A percentile compares a stretch with the other conserved stretches of the same genome.
Conservation (phyloP, 2,113 vertebrate species). For the Alethe diademata region DNA sequence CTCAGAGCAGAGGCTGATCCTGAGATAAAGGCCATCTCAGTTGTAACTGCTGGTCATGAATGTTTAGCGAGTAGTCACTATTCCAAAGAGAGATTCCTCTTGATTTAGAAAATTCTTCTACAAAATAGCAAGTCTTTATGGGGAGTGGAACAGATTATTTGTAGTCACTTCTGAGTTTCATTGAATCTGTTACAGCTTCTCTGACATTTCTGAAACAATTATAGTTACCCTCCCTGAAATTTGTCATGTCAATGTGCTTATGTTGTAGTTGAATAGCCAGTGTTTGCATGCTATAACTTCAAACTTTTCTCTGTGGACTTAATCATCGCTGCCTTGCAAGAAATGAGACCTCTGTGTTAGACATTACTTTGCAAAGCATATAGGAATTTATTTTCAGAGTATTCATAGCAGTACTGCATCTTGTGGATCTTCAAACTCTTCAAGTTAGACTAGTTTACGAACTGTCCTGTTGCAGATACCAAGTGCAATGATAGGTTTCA, state of each 20-base stretch:
- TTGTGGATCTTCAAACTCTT: not conserved
- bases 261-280: not conserved
- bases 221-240: not conserved
- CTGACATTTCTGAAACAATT: not conserved
- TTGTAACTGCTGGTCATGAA: not conserved
- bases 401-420: not conserved
- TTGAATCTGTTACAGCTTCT: not conserved
- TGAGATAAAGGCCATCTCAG: not conserved
- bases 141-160: not conserved
- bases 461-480: not conserved
- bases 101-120: not conserved
- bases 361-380: not conserved
- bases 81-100: not conserved
- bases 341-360: not conserved
- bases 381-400: not conserved
- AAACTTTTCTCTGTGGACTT: not conserved
- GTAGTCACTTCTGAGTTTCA: not conserved
- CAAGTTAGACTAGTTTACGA: not conserved
- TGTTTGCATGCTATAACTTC: not conserved
- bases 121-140: not conserved
- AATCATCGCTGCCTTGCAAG: not conserved
- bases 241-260: not conserved
- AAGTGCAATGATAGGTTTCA: not conserved
- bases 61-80: not conserved
- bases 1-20: not conserved